Percentiles rank a stretch among this genome's conserved stretches.
These are phyloP conservation scores for Sprattus sprattus DNA, from an alignment of 2,113 vertebrate genomes.

Conservation along the genomic window DNA sequence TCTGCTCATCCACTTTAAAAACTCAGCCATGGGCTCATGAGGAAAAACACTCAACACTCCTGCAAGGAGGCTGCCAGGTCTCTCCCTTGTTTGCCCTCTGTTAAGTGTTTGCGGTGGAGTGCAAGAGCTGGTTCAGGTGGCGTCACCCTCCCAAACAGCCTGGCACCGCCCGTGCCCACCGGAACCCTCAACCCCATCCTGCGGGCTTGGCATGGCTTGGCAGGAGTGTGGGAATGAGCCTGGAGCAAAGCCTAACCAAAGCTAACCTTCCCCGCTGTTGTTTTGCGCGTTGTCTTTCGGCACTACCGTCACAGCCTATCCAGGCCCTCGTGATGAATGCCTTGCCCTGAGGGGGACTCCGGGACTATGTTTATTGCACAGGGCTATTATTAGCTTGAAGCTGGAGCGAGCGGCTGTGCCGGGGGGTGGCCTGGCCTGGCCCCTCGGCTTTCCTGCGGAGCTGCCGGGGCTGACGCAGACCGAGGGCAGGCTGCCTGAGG, in stretches of 20 bases:
- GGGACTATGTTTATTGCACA: slow-evolving; percentile 68
- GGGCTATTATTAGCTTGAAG: slow-evolving; percentile 62
- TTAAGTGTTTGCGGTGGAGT: background rate
- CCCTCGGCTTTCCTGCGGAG: slow-evolving; percentile 45
- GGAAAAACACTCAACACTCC: background rate
- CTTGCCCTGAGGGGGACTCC: slow-evolving; percentile 64
- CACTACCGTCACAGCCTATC: slow-evolving; percentile 37
- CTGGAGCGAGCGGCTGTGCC: background rate
- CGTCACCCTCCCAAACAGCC: slow-evolving; percentile 11
- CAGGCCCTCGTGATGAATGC: slow-evolving; percentile 45
- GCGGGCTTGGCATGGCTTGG: slow-evolving; percentile 31
- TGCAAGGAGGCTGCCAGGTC: background rate
- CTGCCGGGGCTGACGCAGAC: slow-evolving; percentile 50
- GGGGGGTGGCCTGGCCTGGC: slow-evolving; percentile 50
- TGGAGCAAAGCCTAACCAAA: background rate
- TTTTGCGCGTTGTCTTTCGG: too few relatives aligned
- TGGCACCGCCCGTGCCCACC: background rate
- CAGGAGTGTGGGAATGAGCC: slow-evolving; percentile 58
- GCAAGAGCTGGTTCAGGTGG: background rate
- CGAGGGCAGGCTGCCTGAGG: background rate
- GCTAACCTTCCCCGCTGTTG: background rate
- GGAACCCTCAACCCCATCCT: background rate
- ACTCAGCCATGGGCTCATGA: too few relatives aligned
- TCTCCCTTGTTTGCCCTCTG: background rate
- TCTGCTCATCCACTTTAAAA: background rate